phyloP scores from a whole-genome alignment of 2,113 vertebrate genomes.

The Tragulus kanchil region DNA sequence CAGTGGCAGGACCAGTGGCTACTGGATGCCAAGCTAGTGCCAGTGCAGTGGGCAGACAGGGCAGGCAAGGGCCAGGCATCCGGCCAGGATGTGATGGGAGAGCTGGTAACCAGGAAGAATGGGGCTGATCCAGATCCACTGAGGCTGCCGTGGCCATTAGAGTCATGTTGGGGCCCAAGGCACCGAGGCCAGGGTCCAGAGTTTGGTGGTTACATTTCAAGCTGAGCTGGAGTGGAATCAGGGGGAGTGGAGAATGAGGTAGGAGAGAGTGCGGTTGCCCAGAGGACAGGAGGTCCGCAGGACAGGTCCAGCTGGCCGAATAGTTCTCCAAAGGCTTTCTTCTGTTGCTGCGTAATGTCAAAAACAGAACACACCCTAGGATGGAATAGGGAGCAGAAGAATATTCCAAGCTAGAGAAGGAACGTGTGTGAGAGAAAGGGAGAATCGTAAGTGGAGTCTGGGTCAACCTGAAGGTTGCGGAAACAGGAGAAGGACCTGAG shows the following conservation, averaged over 20 bases:
- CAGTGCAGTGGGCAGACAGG: neutral
- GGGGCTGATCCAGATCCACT: neutral
- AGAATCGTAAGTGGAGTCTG: neutral
- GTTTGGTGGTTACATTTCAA: neutral
- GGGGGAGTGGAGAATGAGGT: neutral
- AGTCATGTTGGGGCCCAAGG: neutral
- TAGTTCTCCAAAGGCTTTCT: neutral
- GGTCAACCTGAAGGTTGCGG: neutral
- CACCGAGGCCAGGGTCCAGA: neutral
- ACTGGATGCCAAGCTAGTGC: neutral
- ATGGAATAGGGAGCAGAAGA: neutral
- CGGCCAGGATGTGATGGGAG: rapidly evolving
- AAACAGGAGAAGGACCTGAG: neutral
- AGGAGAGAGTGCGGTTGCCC: neutral
- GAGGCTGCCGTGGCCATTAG: rapidly evolving
- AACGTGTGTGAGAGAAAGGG: neutral
- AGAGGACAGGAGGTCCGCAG: neutral
- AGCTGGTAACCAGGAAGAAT: neutral
- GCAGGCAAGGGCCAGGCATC: neutral
- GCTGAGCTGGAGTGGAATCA: neutral
- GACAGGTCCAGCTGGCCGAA: neutral
- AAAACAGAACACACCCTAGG: neutral
- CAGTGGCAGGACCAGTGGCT: neutral
- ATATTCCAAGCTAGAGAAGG: neutral
- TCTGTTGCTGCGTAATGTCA: neutral